Evolutionary conservation across 92 coral and sea anemone species (phyloP).

Genomic region (Heteractis magnifica): DNA sequence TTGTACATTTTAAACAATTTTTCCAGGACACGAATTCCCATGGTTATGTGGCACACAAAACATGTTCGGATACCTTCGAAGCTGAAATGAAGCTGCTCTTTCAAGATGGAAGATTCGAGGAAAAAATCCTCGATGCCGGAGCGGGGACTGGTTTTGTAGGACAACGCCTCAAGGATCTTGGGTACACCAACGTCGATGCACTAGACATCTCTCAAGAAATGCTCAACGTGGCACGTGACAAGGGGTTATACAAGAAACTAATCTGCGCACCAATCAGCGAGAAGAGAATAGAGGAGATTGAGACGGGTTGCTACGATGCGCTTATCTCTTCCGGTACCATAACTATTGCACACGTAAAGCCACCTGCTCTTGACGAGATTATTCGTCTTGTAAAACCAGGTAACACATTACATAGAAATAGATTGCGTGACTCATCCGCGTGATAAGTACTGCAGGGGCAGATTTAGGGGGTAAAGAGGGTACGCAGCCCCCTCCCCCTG

Average conservation of each 20-base stretch:
- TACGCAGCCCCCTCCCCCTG: too few relatives aligned
- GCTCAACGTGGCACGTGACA: conserved; percentile 46
- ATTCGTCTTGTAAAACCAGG: conserved; percentile 60
- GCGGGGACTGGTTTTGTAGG: conserved; percentile 69
- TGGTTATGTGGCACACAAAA: conserved; percentile 51
- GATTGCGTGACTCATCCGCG: too few relatives aligned
- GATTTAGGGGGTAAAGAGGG: too few relatives aligned
- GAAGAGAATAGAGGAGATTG: conserved; percentile 43
- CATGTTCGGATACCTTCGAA: conserved; percentile 38
- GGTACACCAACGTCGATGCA: conserved; percentile 60
- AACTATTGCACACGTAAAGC: conserved; percentile 51
- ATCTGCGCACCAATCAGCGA: conserved; percentile 58
- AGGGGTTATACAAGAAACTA: conserved; percentile 40
- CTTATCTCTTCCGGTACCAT: conserved; percentile 45
- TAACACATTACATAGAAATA: not conserved
- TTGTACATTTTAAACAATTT: too few relatives aligned
- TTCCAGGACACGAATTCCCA: conserved; percentile 30
- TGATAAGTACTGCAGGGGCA: too few relatives aligned
- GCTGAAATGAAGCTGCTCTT: conserved; percentile 27
- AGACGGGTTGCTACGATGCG: conserved; percentile 48
- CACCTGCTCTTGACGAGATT: conserved; percentile 47
- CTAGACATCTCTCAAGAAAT: conserved; percentile 65
- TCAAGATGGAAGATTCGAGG: not conserved
- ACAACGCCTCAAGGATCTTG: conserved; percentile 48
- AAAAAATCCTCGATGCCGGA: conserved; percentile 58